A percentile compares a stretch with the other conserved stretches of the same genome.
These are phyloP conservation scores for Calliphora vicina DNA, from an alignment of 1,140 invertebrate genomes.

Conservation along the genomic window DNA sequence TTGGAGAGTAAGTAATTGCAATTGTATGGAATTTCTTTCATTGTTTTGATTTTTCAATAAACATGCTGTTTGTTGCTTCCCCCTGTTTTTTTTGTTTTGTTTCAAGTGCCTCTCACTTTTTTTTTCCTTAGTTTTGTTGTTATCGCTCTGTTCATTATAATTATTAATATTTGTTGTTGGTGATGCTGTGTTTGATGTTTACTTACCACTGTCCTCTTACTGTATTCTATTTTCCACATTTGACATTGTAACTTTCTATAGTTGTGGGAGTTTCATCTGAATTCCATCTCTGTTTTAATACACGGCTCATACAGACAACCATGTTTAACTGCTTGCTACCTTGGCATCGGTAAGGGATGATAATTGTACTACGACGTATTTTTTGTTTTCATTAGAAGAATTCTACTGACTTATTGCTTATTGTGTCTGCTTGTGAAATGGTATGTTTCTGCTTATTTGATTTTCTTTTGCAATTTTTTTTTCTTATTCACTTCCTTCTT, in stretches of 20 bases:
- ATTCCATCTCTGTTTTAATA: no score
- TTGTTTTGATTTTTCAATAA: background rate
- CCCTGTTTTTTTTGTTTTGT: background rate
- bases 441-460: background rate
- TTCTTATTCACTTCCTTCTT: no score
- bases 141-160: background rate
- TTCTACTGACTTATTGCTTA: no score
- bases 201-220: background rate
- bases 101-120: background rate
- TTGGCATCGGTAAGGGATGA: conserved; percentile 3
- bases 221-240: background rate
- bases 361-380: background rate
- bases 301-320: background rate
- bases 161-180: background rate
- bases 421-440: background rate
- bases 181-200: background rate
- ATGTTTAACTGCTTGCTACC: background rate
- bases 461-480: background rate
- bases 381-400: background rate
- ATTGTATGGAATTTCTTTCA: background rate
- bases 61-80: background rate
- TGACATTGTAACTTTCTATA: conserved; percentile 1
- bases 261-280: background rate
- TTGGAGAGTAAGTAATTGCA: background rate
- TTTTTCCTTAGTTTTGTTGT: background rate